Conservation (phyloP, 2,113 vertebrate species). For the Hypocryptadius cinnamomeus region DNA sequence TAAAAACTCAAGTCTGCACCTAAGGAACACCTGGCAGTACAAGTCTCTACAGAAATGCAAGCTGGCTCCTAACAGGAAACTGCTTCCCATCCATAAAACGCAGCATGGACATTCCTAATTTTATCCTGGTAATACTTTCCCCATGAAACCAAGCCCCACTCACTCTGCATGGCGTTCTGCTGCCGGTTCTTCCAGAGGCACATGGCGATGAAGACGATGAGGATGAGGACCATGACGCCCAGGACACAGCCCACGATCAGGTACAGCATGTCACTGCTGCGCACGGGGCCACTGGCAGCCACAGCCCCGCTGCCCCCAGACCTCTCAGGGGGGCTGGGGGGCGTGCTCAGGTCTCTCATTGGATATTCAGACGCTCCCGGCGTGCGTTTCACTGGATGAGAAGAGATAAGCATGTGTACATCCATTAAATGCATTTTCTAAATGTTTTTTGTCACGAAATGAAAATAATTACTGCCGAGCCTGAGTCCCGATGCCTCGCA, state of each 20-base stretch:
- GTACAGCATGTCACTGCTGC: constrained; percentile 83
- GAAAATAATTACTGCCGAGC: background rate
- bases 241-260: constrained; percentile 90
- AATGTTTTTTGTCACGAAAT: rapidly evolving
- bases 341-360: constrained; percentile 75
- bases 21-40: background rate
- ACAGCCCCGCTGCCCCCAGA: background rate
- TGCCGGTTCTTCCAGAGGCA: constrained; percentile 94
- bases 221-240: constrained; percentile 90
- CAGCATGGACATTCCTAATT: rapidly evolving
- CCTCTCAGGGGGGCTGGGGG: constrained; percentile 32
- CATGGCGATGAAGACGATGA: constrained; percentile 91
- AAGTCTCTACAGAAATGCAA: background rate
- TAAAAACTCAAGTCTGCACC: background rate
- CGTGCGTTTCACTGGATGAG: constrained; percentile 63
- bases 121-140: rapidly evolving
- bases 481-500: background rate
- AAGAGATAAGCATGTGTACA: rapidly evolving
- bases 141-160: constrained; percentile 18
- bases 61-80: background rate
- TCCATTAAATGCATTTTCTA: rapidly evolving
- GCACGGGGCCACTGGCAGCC: constrained; percentile 26
- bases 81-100: background rate
- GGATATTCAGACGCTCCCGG: constrained; percentile 82
- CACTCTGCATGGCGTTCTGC: constrained; percentile 87